Evolutionary conservation across 2,113 vertebrate genomes (phyloP), one percentile per base, ranked within the genome.

Genomic region (Gymnocephalus cernua): DNA sequence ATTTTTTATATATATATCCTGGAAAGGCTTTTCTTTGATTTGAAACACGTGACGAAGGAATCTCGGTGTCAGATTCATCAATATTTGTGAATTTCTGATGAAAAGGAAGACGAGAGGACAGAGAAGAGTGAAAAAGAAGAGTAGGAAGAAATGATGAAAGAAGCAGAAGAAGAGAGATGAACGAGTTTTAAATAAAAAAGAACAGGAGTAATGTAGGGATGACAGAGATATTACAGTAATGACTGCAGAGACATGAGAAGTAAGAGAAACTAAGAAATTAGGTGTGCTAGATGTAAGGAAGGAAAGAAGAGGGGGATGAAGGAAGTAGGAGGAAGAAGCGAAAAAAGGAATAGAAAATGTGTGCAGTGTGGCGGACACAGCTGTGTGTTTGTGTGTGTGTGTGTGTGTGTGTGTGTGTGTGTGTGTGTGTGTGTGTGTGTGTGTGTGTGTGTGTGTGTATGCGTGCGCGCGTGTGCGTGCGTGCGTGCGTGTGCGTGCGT

Each of bases 1-100:
- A 41, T 41, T 41, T 38, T 38, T 38, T 54, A 15, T 27, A 44
- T 70, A 70, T 21, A 44, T 70, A 70, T 21, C 38, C 16, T 50
- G 15, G 47, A 65, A 70, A 16, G 4, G 59, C 45, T 80, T 41
- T 32, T 48, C 75, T 80, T 85, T 85, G 66, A 83, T 86, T 76
- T 51, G 41, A 59, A 59, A 57, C 23, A 25, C 63, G 38, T 38
- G 32, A 79, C 6, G 8, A 23, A 32, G 74, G 74, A 80, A 29
- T 73, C 38, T 53, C 1, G 3, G 19, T 9, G 53, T 66, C 54
- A n/a, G 18, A 75, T 88, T 74, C 25, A 86, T 73, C 78, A 76
- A 85, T 83, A 77, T 61, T 68, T 80, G 67, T 77, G 75, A 84
- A 89, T 80, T 35, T 29, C 19, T 27, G 71, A 83, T 73, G 73